Evolutionary conservation across 1,140 invertebrate species (phyloP), one percentile per base, ranked within the genome.

Genomic region (Pseudachorutes palmiensis): DNA sequence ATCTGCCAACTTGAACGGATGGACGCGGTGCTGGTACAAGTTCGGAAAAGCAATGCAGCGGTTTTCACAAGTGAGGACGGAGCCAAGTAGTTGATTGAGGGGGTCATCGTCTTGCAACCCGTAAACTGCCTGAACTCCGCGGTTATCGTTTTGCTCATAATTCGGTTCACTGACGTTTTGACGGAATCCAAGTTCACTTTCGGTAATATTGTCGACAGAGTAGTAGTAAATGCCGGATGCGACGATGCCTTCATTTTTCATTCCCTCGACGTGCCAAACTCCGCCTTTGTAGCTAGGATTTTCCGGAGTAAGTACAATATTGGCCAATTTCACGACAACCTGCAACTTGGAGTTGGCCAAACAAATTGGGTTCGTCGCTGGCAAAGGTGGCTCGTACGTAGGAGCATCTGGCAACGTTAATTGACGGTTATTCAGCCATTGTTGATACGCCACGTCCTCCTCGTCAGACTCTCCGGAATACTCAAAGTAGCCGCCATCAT

Each of bases 21-120:
- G 14, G 22, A 67, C 66, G 2, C 62, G 33, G 49, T 67, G 59
- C 48, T 67, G 66, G 22, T 5, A 31, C 16, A 32, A 26, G 32
- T 67, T 67, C 5, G 66, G 66, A 67, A 63, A 67, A 2, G 45
- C 66, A 33, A 67, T 9, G 59, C 60, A 65, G 2, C 66, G 60
- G 9, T 30, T 28, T 28, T 29, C 62, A n/a, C 30, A 22, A 12
- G 59, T 65, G 14, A 51, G 3, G 22, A 67, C 29, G 2, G 32
- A 14, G 2, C 66, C 66, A 3, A 67, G 36, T 32, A 28, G 9
- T 64, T 67, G 66, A 65, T 65, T 65, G 2, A 67, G 26, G 2
- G 66, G 29, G 2, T 29, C 26, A 9, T 26, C 30, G 32, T 67
- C 32, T 14, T 51, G 22, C 12, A 66, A 45, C 3, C 45, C 66